Conservation (phyloP, 2,888 invertebrate species). For the Apantesis nais region DNA sequence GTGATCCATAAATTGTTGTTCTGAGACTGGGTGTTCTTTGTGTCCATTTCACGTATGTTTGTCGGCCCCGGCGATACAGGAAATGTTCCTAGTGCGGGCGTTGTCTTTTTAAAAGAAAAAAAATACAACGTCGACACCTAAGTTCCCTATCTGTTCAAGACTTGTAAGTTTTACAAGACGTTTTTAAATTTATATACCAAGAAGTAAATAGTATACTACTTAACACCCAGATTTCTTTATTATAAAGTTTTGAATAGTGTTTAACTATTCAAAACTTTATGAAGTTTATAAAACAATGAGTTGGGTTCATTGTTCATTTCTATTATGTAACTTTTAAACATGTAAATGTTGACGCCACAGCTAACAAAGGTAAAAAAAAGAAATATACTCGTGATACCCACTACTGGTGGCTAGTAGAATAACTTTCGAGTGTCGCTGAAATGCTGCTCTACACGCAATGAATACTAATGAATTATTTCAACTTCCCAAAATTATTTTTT, state of each 20-base stretch:
- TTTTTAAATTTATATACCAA: background rate
- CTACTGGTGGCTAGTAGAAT: background rate
- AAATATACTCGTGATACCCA: background rate
- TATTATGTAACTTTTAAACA: background rate
- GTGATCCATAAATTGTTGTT: too few relatives aligned
- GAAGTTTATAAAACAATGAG: background rate
- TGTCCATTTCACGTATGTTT: too few relatives aligned
- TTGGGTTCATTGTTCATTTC: background rate
- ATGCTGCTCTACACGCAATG: background rate
- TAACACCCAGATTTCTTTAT: background rate
- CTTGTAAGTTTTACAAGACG: background rate
- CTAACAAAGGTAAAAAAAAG: background rate
- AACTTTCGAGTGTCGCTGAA: background rate
- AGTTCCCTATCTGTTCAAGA: background rate
- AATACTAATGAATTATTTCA: background rate
- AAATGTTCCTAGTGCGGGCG: too few relatives aligned
- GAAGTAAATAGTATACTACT: background rate
- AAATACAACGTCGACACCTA: background rate
- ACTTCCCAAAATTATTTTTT: background rate
- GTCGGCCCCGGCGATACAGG: too few relatives aligned
- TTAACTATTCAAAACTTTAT: background rate
- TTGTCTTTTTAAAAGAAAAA: too few relatives aligned
- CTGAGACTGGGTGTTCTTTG: too few relatives aligned
- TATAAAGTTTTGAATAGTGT: slow-evolving; percentile 2
- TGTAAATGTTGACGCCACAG: background rate